A percentile compares a stretch with the other conserved stretches of the same genome.
phyloP scores from a whole-genome alignment of 2,797 vertebrate species.

The Heliangelus exortis region DNA sequence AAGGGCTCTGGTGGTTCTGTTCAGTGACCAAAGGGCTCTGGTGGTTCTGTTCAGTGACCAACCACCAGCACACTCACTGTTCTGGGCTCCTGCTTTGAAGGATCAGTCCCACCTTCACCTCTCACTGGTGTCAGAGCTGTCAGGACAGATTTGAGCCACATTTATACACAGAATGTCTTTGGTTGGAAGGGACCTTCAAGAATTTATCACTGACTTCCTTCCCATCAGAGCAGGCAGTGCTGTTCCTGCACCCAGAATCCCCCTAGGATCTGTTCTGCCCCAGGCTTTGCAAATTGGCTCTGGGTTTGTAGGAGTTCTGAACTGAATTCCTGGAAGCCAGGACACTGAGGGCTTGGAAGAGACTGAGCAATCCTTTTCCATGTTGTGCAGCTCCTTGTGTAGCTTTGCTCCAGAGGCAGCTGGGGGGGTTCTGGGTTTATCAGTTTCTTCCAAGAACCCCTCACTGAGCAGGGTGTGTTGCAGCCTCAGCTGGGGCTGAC shows the following conservation, averaged over 20 bases:
- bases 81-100: neutral
- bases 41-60: neutral
- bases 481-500: neutral
- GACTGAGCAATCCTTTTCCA: neutral
- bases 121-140: neutral
- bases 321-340: neutral
- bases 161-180: too few relatives aligned
- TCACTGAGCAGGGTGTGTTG: neutral
- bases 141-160: neutral
- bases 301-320: neutral
- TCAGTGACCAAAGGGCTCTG: rapidly evolving
- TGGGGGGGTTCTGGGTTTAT: neutral
- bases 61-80: rapidly evolving
- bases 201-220: neutral
- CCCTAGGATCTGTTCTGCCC: neutral
- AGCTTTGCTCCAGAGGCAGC: neutral
- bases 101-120: neutral
- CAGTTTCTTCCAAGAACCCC: neutral
- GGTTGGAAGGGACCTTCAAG: too few relatives aligned
- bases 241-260: neutral
- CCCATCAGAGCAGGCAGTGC: neutral
- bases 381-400: too few relatives aligned
- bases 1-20: rapidly evolving
- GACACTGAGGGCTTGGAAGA: neutral
- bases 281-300: neutral